A percentile compares a stretch with the other conserved stretches of the same genome.
These are phyloP conservation scores for Himalopsyche tibetana DNA, from an alignment of 2,888 invertebrate genomes.

Conservation along the genomic window DNA sequence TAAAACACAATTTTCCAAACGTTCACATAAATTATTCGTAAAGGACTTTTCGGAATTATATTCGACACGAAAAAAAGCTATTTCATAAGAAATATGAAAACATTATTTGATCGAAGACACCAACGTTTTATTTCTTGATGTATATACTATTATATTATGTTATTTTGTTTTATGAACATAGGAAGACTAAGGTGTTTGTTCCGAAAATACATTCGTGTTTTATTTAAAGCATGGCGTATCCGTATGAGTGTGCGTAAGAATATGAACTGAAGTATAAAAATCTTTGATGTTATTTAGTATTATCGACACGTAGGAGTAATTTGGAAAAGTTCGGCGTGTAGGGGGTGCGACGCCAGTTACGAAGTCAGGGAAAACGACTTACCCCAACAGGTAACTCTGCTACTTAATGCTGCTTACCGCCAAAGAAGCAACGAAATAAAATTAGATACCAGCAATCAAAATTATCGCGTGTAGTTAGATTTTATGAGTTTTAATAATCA, in stretches of 20 bases:
- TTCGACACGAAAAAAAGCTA: no score
- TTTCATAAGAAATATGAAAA: no score
- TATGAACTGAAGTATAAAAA: slow-evolving; percentile 30
- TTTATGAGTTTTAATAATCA: slow-evolving; percentile 6
- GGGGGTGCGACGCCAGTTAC: slow-evolving; percentile 14
- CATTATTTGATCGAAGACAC: background rate
- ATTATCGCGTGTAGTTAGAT: background rate
- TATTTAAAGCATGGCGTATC: background rate
- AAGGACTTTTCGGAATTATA: no score
- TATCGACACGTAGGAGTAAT: slow-evolving; percentile 26
- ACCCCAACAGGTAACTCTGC: background rate
- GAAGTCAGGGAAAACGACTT: slow-evolving; percentile 11
- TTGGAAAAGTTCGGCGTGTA: background rate
- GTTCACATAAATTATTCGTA: no score
- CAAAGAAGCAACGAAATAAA: background rate
- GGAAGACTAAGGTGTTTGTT: background rate
- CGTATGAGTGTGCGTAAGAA: slow-evolving; percentile 10
- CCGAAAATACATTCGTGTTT: background rate
- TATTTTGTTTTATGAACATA: background rate
- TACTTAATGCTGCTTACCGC: background rate
- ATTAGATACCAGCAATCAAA: slow-evolving; percentile 18
- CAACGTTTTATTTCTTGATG: background rate
- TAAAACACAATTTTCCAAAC: no score
- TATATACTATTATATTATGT: no score
- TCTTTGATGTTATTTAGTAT: slow-evolving; percentile 34